Percentiles rank a stretch among this genome's conserved stretches.
phyloP scores from a whole-genome alignment of 2,797 vertebrate genomes.

The Carduelis carduelis region DNA sequence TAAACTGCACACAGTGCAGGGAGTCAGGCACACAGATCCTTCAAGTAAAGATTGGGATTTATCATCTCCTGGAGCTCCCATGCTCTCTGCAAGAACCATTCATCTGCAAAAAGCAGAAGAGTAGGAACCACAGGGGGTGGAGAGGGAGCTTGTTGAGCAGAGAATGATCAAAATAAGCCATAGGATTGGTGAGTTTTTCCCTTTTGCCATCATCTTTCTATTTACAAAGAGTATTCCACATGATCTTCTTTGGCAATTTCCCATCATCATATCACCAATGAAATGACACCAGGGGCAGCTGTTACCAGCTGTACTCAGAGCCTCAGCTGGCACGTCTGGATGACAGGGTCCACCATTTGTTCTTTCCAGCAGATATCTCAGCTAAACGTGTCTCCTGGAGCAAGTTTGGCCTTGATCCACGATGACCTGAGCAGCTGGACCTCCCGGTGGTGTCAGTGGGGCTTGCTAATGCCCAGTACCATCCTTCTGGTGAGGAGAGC shows the following conservation, averaged over 20 bases:
- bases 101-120: not conserved
- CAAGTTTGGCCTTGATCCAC: not conserved
- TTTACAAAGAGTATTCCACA: not conserved
- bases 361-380: not conserved
- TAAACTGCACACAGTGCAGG: slow-evolving; percentile 22
- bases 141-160: not conserved
- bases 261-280: not conserved
- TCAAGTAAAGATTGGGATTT: not conserved
- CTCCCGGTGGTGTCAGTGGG: not conserved
- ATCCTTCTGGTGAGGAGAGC: not conserved
- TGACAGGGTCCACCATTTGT: not conserved
- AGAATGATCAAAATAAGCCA: not conserved
- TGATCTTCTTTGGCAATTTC: slow-evolving; percentile 12
- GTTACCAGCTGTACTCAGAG: not conserved
- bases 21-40: not conserved
- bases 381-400: not conserved
- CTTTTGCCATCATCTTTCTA: not conserved
- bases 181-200: not conserved
- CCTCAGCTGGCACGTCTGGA: not conserved
- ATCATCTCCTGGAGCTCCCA: not conserved
- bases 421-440: not conserved
- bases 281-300: not conserved
- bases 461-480: not conserved
- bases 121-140: not conserved
- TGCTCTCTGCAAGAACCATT: not conserved